Evolutionary conservation across 2,797 vertebrate genomes (phyloP).

Genomic region (Rousettus madagascariensis): DNA sequence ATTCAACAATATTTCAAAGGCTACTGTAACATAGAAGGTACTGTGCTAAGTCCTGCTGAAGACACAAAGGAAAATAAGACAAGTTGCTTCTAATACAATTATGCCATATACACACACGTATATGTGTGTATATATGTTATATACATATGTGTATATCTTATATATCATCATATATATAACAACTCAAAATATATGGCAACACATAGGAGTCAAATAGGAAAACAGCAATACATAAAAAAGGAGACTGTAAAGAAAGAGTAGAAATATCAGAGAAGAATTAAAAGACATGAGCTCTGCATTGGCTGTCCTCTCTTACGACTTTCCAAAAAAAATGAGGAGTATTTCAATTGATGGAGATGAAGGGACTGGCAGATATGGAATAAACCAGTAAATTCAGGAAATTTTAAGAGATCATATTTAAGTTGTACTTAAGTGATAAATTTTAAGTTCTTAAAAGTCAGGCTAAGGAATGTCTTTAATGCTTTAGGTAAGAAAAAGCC

Average conservation of each 20-base stretch:
- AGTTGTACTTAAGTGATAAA: not conserved
- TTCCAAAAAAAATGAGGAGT: not conserved
- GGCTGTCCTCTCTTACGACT: too few species aligned
- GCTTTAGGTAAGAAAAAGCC: not conserved
- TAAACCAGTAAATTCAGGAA: not conserved
- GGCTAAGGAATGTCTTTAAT: not conserved
- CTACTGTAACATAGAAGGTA: not conserved
- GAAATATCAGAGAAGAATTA: not conserved
- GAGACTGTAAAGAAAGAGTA: not conserved
- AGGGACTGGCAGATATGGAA: not conserved
- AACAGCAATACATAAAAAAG: not conserved
- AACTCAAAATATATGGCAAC: not conserved
- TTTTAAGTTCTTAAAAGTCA: not conserved
- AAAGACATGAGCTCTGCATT: not conserved
- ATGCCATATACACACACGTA: not conserved
- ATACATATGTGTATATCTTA: not conserved
- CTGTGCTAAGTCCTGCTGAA: not conserved
- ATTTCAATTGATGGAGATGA: not conserved
- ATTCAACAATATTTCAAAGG: constrained; percentile 45
- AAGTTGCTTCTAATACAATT: constrained; percentile 15
- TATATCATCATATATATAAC: not conserved
- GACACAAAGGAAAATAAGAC: constrained; percentile 16
- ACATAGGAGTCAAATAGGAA: not conserved
- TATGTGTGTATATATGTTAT: too few species aligned
- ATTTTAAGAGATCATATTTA: not conserved